A percentile compares a stretch with the other conserved stretches of the same genome.
These are phyloP conservation scores for Pedicia rivosa DNA, from an alignment of 2,888 invertebrate genomes.

Conservation along the genomic window DNA sequence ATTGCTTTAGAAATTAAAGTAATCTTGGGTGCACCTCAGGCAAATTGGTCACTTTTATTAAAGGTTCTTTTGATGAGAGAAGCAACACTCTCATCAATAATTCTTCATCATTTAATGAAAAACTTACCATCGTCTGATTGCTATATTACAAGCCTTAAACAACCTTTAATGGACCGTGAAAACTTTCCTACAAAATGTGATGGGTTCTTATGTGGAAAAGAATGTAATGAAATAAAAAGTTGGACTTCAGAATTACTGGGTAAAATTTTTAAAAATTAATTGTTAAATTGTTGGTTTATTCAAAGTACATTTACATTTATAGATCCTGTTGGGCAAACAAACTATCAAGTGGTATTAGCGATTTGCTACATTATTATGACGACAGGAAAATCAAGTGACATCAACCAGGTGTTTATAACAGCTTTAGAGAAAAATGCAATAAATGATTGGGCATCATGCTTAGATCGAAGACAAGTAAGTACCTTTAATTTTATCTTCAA, in stretches of 20 bases:
- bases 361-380: slow-evolving; percentile 45
- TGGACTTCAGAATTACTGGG: slow-evolving; percentile 9
- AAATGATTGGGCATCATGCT: slow-evolving; percentile 49
- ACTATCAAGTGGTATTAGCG: slow-evolving; percentile 43
- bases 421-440: slow-evolving; percentile 39
- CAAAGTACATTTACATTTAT: too few relatives aligned
- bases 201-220: slow-evolving; percentile 55
- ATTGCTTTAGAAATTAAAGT: slow-evolving; percentile 55
- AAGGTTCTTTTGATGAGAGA: slow-evolving; percentile 60
- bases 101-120: slow-evolving; percentile 37
- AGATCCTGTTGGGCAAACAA: slow-evolving; percentile 32
- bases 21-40: slow-evolving; percentile 58
- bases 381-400: slow-evolving; percentile 44
- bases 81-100: slow-evolving; percentile 42
- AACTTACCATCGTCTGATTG: slow-evolving; percentile 32
- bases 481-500: too few relatives aligned
- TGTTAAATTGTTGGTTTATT: too few relatives aligned
- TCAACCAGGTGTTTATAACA: slow-evolving; percentile 45
- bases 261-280: too few relatives aligned
- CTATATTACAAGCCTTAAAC: slow-evolving; percentile 25
- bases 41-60: slow-evolving; percentile 57
- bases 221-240: slow-evolving; percentile 34
- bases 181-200: slow-evolving; percentile 34
- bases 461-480: slow-evolving; percentile 63
- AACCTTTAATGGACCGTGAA: slow-evolving; percentile 31